Percentiles rank a stretch among this genome's conserved stretches.
Conservation (phyloP, 1,140 invertebrate species). For the Caerostris darwini region DNA sequence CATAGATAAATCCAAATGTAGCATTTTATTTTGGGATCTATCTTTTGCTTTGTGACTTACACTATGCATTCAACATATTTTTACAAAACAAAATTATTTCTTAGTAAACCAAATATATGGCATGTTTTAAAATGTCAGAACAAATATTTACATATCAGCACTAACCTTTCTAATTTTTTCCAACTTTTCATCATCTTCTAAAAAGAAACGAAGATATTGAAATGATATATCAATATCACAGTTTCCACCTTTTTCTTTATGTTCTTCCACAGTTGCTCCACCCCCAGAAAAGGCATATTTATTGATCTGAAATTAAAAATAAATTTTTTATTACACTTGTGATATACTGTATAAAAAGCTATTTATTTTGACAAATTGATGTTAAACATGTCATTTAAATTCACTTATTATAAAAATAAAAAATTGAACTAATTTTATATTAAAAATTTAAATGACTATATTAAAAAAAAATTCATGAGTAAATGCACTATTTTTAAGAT, state of each 20-base stretch:
- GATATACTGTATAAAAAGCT: too few relatives aligned
- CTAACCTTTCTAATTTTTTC: conserved; percentile 89
- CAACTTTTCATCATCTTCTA: conserved; percentile 95
- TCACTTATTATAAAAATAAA: too few relatives aligned
- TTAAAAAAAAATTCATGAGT: too few relatives aligned
- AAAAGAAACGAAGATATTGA: conserved; percentile 97
- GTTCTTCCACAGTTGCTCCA: conserved; percentile 95
- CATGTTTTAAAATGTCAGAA: too few relatives aligned
- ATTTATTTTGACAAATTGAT: background rate
- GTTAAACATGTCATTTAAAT: too few relatives aligned
- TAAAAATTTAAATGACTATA: too few relatives aligned
- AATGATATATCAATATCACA: conserved; percentile 97
- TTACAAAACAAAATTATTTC: conserved; percentile 27
- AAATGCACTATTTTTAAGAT: too few relatives aligned
- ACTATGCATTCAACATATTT: background rate
- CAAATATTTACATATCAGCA: conserved; percentile 42
- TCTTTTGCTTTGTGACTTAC: background rate
- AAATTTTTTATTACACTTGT: background rate
- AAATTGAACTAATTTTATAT: too few relatives aligned
- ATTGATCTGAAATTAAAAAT: conserved; percentile 87
- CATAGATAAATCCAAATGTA: too few relatives aligned
- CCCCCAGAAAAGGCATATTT: conserved; percentile 99
- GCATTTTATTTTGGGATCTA: too few relatives aligned
- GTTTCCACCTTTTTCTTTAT: conserved; percentile 92
- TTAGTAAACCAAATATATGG: background rate